phyloP scores from a whole-genome alignment of 2,888 invertebrate genomes.

The Amphipyra tragopoginis region DNA sequence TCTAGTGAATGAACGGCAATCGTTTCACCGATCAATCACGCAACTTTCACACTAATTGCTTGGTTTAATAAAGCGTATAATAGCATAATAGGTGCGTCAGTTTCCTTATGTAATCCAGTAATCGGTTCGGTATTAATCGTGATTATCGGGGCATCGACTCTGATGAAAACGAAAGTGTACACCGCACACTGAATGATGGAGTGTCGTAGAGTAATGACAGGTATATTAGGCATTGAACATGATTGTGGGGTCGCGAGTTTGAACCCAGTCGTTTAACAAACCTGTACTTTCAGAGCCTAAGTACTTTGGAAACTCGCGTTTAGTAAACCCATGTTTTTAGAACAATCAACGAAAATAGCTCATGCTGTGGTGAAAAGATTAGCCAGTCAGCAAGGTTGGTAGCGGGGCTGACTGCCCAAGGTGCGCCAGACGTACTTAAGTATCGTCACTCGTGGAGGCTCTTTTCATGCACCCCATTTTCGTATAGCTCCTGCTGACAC shows the following conservation, averaged over 20 bases:
- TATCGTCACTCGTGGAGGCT: no score
- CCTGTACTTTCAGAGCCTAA: no score
- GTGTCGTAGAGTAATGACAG: conserved; percentile 15
- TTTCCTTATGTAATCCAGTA: conserved; percentile 68
- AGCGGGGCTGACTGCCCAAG: no score
- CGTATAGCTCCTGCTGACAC: no score
- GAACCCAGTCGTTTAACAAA: neutral
- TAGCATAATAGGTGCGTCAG: conserved; percentile 60
- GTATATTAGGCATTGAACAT: neutral
- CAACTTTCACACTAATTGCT: conserved; percentile 79
- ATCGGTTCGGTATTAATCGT: conserved; percentile 63
- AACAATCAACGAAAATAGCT: no score
- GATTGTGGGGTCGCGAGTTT: conserved; percentile 6
- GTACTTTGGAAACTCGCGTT: no score
- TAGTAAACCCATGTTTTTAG: no score
- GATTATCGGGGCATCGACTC: conserved; percentile 55
- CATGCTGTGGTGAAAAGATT: no score
- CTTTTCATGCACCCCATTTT: no score
- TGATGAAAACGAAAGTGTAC: conserved; percentile 66
- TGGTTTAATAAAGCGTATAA: conserved; percentile 74
- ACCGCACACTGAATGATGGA: conserved; percentile 10
- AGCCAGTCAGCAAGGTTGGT: no score
- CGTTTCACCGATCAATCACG: conserved; percentile 73
- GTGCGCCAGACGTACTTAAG: no score
- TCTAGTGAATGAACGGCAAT: conserved; percentile 49